Conservation (phyloP, 2,113 vertebrate genomes). For the Caranx ignobilis region DNA sequence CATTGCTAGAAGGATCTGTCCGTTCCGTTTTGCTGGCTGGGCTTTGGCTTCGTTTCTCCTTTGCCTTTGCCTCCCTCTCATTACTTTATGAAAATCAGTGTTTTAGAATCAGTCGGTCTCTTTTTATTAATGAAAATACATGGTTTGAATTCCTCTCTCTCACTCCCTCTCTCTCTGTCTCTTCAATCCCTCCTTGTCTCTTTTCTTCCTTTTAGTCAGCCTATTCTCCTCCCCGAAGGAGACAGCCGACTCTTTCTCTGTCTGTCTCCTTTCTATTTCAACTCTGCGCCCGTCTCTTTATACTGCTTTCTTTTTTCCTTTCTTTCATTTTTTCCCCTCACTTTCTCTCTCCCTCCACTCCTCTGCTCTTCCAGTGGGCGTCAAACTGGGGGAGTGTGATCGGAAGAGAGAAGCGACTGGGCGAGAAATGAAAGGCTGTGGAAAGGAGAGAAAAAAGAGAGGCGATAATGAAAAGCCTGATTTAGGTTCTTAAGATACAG, state of each 20-base stretch:
- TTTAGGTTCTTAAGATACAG: slow-evolving; percentile 75
- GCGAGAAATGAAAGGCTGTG: slow-evolving; percentile 81
- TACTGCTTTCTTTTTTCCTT: slow-evolving; percentile 23
- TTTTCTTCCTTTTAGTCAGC: slow-evolving; percentile 31
- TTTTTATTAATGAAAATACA: slow-evolving; percentile 60
- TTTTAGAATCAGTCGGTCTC: slow-evolving; percentile 20
- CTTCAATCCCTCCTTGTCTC: slow-evolving; percentile 24
- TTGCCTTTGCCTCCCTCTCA: slow-evolving; percentile 26
- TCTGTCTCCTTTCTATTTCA: slow-evolving; percentile 47
- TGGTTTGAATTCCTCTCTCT: slow-evolving; percentile 29
- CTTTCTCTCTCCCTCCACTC: slow-evolving; percentile 64
- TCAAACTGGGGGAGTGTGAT: slow-evolving; percentile 83
- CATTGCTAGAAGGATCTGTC: slow-evolving; percentile 35
- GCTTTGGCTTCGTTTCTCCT: slow-evolving; percentile 15
- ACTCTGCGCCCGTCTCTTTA: slow-evolving; percentile 45
- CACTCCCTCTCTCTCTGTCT: slow-evolving; percentile 24
- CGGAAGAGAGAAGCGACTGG: slow-evolving; percentile 77
- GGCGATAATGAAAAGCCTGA: slow-evolving; percentile 77
- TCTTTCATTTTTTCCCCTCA: slow-evolving; percentile 45
- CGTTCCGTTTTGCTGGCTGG: slow-evolving; percentile 16
- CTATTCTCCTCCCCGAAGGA: slow-evolving; percentile 52
- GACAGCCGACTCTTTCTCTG: slow-evolving; percentile 39
- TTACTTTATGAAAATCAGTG: slow-evolving; percentile 38
- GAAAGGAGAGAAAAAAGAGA: slow-evolving; percentile 72
- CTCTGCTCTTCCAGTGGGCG: slow-evolving; percentile 81